Evolutionary conservation across 2,888 invertebrate genomes (phyloP).

Genomic region (Holacanthella duospinosa): DNA sequence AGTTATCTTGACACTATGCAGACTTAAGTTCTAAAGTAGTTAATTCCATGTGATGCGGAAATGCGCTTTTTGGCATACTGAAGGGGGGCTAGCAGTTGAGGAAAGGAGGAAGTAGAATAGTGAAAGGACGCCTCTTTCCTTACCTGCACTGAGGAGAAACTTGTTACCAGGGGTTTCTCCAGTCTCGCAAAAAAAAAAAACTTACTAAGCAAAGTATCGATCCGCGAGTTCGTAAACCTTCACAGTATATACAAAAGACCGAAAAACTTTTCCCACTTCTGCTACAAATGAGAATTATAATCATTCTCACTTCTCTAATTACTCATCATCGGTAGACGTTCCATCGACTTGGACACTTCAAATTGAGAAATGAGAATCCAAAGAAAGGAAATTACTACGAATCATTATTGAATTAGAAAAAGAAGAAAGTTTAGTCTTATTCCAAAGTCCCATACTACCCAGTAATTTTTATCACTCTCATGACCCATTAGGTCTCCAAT

Average conservation of each 20-base stretch:
- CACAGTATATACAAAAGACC: background rate
- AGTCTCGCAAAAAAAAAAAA: background rate
- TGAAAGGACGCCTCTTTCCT: background rate
- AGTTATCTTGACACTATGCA: too few relatives aligned
- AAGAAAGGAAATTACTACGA: too few relatives aligned
- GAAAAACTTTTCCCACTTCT: background rate
- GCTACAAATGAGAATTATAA: background rate
- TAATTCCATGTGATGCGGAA: slow-evolving; percentile 3
- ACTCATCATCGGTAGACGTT: background rate
- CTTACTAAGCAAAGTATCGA: background rate
- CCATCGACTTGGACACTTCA: too few relatives aligned
- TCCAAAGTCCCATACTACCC: too few relatives aligned
- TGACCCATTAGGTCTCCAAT: too few relatives aligned
- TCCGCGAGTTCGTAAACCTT: slow-evolving; percentile 3
- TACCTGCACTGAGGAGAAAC: slow-evolving; percentile 1
- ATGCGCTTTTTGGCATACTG: background rate
- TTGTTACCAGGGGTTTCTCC: background rate
- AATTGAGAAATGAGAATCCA: too few relatives aligned
- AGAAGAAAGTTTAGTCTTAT: too few relatives aligned
- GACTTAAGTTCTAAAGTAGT: too few relatives aligned
- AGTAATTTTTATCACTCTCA: too few relatives aligned
- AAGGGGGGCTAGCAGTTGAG: too few relatives aligned
- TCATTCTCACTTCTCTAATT: background rate
- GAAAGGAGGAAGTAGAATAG: background rate
- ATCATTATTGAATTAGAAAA: too few relatives aligned